These are phyloP conservation scores for Plecturocebus donacophilus DNA, from an alignment of 2,113 vertebrate genomes.

Conservation along the genomic window DNA sequence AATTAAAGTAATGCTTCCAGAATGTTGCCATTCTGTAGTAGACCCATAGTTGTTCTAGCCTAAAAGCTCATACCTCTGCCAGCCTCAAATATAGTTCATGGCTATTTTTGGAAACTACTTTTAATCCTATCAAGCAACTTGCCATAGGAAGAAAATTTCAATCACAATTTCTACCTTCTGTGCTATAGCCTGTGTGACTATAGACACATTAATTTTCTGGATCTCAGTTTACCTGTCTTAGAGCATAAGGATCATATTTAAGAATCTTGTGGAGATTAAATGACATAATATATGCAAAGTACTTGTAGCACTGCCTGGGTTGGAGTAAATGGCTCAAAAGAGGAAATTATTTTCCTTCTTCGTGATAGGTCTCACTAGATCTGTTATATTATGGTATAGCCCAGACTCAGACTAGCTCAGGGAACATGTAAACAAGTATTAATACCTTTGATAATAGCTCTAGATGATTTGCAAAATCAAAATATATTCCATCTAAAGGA, in stretches of 20 bases:
- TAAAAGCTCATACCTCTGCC: not conserved
- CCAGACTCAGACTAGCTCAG: not conserved
- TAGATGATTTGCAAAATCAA: constrained; percentile 13
- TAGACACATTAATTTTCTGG: not conserved
- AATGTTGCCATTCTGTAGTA: not conserved
- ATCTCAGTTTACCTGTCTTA: not conserved
- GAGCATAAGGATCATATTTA: not conserved
- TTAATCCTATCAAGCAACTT: not conserved
- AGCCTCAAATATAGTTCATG: constrained; percentile 24
- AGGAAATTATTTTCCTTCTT: not conserved
- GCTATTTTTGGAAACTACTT: constrained; percentile 14
- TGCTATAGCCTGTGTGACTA: not conserved
- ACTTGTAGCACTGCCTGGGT: not conserved
- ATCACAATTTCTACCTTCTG: not conserved
- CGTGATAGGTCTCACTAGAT: not conserved
- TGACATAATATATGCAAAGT: not conserved
- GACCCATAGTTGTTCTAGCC: not conserved
- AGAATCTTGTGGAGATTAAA: not conserved
- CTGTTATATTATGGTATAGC: not conserved
- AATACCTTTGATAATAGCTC: constrained; percentile 3
- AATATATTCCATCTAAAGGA: not conserved
- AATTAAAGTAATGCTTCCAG: not conserved
- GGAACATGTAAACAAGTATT: not conserved
- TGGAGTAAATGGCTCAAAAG: not conserved
- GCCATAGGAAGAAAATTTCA: not conserved